Conservation (phyloP, 1,140 invertebrate genomes). For the Conus ventricosus region DNA sequence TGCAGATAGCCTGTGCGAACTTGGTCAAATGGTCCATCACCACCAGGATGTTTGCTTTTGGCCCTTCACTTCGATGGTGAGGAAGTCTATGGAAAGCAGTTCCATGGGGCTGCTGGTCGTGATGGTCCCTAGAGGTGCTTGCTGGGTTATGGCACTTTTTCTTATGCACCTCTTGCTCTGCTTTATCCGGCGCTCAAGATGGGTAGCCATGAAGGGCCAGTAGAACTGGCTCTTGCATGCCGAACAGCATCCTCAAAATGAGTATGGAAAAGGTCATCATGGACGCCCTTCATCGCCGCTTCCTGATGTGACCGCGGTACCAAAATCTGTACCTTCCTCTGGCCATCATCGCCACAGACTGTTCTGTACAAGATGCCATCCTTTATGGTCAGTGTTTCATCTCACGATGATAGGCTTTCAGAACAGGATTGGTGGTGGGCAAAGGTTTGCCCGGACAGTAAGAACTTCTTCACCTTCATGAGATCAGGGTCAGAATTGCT, state of each 20-base stretch:
- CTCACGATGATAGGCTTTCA: neutral
- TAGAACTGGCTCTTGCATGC: neutral
- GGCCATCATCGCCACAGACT: neutral
- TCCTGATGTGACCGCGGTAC: neutral
- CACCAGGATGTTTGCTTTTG: slow-evolving; percentile 23
- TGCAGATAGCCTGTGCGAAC: neutral
- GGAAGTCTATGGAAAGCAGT: slow-evolving; percentile 23
- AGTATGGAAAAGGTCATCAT: slow-evolving; percentile 8
- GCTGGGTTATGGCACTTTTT: neutral
- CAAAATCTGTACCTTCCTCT: neutral
- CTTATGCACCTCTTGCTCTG: neutral
- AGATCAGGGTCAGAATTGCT: too few species aligned
- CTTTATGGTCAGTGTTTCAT: neutral
- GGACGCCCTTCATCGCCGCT: neutral
- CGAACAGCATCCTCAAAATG: neutral
- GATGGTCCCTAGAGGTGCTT: slow-evolving; percentile 5
- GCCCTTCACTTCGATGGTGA: slow-evolving; percentile 13
- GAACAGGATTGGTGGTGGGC: neutral
- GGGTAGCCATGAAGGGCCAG: neutral
- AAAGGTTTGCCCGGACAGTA: neutral
- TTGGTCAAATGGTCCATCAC: slow-evolving; percentile 28
- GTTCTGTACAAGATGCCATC: neutral
- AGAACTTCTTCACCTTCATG: too few species aligned
- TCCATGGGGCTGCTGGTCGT: neutral
- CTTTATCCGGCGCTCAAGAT: neutral